Conservation (phyloP, 2,888 invertebrate species). For the Sycophila texana region DNA sequence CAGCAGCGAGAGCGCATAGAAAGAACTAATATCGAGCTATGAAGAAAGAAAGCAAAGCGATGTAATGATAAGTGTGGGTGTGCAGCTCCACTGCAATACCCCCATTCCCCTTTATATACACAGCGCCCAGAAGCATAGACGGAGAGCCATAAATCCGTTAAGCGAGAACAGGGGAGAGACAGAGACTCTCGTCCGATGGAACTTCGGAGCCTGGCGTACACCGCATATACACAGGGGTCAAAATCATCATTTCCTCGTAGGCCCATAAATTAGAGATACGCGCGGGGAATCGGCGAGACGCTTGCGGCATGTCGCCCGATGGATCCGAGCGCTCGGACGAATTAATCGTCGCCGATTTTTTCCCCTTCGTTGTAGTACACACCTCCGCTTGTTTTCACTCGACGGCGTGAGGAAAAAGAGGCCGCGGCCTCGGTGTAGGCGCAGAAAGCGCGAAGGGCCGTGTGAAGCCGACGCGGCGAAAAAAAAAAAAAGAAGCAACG, state of each 20-base stretch:
- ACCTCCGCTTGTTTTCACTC: background rate
- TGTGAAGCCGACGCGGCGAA: no score
- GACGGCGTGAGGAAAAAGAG: no score
- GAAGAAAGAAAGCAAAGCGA: background rate
- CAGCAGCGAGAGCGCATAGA: background rate
- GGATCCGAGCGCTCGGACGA: constrained; percentile 58
- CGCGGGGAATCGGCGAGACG: constrained; percentile 5
- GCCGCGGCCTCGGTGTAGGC: no score
- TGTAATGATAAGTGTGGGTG: background rate
- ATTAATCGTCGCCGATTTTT: constrained; percentile 59
- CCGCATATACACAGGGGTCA: constrained; percentile 36
- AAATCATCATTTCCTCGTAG: constrained; percentile 61
- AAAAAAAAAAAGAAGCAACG: no score
- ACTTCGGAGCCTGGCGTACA: constrained; percentile 41
- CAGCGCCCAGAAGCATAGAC: constrained; percentile 7
- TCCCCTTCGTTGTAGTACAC: background rate
- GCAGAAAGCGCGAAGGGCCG: no score
- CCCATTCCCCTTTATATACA: background rate
- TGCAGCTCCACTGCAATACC: constrained; percentile 8
- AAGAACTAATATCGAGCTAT: background rate
- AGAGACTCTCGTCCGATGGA: constrained; percentile 22
- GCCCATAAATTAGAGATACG: constrained; percentile 57
- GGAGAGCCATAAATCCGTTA: constrained; percentile 41
- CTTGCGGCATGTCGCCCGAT: constrained; percentile 50
- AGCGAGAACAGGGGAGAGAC: constrained; percentile 25